Base-by-base conservation (phyloP, 2,797 vertebrate genomes). In the Sebastolobus alascanus region DNA sequence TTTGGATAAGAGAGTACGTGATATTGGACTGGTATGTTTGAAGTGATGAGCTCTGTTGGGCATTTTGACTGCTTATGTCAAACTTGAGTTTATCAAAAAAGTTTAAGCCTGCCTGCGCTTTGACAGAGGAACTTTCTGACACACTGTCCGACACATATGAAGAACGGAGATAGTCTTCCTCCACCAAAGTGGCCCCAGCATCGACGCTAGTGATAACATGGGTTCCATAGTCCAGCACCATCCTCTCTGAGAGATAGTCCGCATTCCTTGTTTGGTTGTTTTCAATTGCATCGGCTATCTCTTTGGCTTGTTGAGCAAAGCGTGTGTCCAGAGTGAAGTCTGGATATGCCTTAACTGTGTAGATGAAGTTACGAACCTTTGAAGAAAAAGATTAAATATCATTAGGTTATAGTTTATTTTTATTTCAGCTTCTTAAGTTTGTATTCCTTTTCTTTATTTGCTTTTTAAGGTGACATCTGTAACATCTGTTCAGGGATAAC, bases 151-250 rank as follows among this genome's bases (percentile, higher is more conserved):
- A 95, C 43, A 98, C 90, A 58, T 97, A 97, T 1, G 95, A 93
- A 0, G 95, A 90, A 35, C 86, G 89, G 69, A 99, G 90, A 79
- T 98, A 97, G 87, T 99, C 97, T 80, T 98, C 97, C 90, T 97
- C 90, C 12, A 97, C 84, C 71, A 99, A 88, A 33, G 89, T 83
- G 1, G 97, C 97, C 9, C 98, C 98, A 0, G 97, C 97, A 0
- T 98, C 97, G 0, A 98, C 85, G 0, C 93, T 97, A 0, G 96
- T 98, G 83, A 98, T 86, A 8, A 97, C 84, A 0, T 99, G 98
- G 27, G 97, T 98, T 40, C 98, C 97, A 0, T 96, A 98, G 83
- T 97, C 95, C 71, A 97, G 88, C 37, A 99, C 96, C 91, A 99
- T 94, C 88, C 90, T 92, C 84, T 99, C 97, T 0, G 98, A 96